These are phyloP conservation scores for Tragelaphus buxtoni DNA, from an alignment of 2,113 vertebrate species.

Conservation along the genomic window DNA sequence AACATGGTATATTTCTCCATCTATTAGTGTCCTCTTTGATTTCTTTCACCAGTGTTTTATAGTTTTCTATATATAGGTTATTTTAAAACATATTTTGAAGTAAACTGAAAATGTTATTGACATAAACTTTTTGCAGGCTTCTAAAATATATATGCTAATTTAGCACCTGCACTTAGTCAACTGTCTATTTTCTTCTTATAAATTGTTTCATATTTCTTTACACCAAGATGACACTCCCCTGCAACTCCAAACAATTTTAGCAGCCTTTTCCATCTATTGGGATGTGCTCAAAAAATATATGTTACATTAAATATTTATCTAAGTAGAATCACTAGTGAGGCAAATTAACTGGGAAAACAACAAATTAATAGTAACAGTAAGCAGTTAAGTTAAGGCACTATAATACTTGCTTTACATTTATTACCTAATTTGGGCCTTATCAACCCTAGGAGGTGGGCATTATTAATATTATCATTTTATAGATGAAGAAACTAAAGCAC, in stretches of 20 bases:
- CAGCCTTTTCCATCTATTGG: not conserved
- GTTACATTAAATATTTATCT: not conserved
- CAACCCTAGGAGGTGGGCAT: not conserved
- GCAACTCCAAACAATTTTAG: not conserved
- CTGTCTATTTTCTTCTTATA: slow-evolving; percentile 13
- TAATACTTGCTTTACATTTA: not conserved
- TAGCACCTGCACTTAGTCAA: not conserved
- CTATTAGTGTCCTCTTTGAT: too few relatives aligned
- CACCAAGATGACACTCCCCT: not conserved
- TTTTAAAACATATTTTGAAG: not conserved
- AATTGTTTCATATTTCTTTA: not conserved
- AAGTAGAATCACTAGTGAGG: not conserved
- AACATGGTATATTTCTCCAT: too few relatives aligned
- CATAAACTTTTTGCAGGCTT: not conserved
- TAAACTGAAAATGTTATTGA: not conserved
- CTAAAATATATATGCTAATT: not conserved
- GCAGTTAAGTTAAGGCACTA: not conserved
- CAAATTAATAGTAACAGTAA: not conserved
- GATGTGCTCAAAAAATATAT: not conserved
- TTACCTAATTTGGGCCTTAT: not conserved
- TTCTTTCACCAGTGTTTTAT: too few relatives aligned
- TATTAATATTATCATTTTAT: not conserved
- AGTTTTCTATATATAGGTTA: not conserved
- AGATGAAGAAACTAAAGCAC: not conserved
- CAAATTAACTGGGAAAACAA: slow-evolving; percentile 31